These are phyloP conservation scores for Seriola dumerili DNA, from an alignment of 2,113 vertebrate species.

Conservation along the genomic window DNA sequence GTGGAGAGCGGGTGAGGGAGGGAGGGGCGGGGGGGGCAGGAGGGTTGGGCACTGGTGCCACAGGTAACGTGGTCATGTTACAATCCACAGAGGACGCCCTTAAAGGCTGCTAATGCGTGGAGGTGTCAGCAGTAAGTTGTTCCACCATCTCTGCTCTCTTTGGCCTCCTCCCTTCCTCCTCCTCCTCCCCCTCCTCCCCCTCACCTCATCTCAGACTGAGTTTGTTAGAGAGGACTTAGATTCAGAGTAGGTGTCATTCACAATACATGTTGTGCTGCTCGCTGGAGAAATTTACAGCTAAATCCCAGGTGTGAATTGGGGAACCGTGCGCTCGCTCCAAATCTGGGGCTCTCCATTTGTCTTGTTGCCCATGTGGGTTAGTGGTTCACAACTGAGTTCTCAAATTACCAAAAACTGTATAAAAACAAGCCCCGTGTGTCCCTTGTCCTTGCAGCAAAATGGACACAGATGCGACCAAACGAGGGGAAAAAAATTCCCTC, in stretches of 20 bases:
- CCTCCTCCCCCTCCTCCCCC: background rate
- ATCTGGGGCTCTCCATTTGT: conserved; percentile 64
- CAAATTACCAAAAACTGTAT: conserved; percentile 27
- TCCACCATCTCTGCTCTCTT: conserved; percentile 22
- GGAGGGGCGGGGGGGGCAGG: background rate
- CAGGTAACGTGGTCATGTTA: conserved; percentile 70
- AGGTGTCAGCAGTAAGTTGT: conserved; percentile 65
- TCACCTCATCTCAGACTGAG: conserved; percentile 18
- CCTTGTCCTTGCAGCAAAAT: conserved; percentile 37
- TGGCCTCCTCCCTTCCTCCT: conserved; percentile 2
- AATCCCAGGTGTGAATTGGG: conserved; percentile 43
- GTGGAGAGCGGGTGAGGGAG: background rate
- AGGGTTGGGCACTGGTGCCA: conserved; percentile 46
- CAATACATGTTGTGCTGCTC: conserved; percentile 4
- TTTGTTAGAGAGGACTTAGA: conserved; percentile 48
- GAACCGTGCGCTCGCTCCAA: conserved; percentile 56
- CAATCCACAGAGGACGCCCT: conserved; percentile 75
- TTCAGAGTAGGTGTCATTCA: conserved; percentile 35
- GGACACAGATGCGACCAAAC: conserved; percentile 14
- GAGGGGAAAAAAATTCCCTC: conserved; percentile 10
- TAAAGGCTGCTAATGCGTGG: conserved; percentile 69
- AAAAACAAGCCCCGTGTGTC: conserved; percentile 8
- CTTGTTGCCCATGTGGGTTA: conserved; percentile 70
- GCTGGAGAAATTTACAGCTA: conserved; percentile 33
- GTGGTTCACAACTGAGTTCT: conserved; percentile 60